Conservation (phyloP, 2,113 vertebrate species). For the Ciconia maguari region DNA sequence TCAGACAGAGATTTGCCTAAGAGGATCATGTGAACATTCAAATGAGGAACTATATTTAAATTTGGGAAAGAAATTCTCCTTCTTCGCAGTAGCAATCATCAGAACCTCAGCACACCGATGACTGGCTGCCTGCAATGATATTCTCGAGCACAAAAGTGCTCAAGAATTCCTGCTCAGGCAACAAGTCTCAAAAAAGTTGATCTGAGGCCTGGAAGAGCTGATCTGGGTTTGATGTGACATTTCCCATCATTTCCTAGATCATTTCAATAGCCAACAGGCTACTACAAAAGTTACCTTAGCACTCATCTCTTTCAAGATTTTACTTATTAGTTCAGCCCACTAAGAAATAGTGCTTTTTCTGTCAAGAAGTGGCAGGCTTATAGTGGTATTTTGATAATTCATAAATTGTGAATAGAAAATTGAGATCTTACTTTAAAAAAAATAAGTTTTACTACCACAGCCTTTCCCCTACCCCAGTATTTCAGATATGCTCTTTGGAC, state of each 20-base stretch:
- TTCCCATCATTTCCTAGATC: not conserved
- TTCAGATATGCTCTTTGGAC: not conserved
- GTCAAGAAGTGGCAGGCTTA: not conserved
- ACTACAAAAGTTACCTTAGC: not conserved
- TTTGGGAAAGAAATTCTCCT: not conserved
- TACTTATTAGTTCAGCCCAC: not conserved
- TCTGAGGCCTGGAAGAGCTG: not conserved
- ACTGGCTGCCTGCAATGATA: not conserved
- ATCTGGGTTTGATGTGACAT: not conserved
- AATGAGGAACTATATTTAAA: constrained; percentile 12
- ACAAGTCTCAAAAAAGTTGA: not conserved
- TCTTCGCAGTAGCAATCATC: not conserved
- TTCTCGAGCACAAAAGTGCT: not conserved
- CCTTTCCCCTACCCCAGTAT: accelerated
- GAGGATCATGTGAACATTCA: not conserved
- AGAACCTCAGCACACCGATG: not conserved
- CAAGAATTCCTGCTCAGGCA: not conserved
- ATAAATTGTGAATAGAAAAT: not conserved
- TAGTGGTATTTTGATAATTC: not conserved
- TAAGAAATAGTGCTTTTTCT: not conserved
- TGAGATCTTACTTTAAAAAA: not conserved
- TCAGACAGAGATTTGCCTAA: not conserved
- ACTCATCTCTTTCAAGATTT: not conserved
- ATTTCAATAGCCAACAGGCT: not conserved
- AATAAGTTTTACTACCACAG: not conserved